phyloP scores from a whole-genome alignment of 1,140 invertebrate species.

The Pseudachorutes palmiensis region DNA sequence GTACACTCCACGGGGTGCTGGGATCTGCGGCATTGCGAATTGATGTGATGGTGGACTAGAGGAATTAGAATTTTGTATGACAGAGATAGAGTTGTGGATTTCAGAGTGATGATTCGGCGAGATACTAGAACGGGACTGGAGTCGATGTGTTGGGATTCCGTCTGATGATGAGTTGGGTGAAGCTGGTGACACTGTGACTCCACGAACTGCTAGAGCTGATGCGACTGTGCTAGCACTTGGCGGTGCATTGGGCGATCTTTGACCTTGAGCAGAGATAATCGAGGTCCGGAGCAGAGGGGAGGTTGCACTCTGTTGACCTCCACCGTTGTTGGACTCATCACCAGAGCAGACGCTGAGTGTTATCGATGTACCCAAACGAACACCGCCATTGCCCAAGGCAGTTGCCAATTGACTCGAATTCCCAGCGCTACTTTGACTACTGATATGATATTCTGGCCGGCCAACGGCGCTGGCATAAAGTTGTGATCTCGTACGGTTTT shows the following conservation, averaged over 20 bases:
- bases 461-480: too few species aligned
- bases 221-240: slow-evolving; percentile 15
- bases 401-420: neutral
- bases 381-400: slow-evolving; percentile 8
- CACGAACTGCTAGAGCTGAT: slow-evolving; percentile 26
- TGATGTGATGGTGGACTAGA: slow-evolving; percentile 10
- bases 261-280: slow-evolving; percentile 1
- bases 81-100: neutral
- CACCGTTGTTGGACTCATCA: slow-evolving; percentile 5
- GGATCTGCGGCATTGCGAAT: slow-evolving; percentile 23
- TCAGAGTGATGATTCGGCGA: slow-evolving; percentile 17
- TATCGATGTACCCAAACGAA: slow-evolving; percentile 27
- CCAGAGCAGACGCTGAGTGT: slow-evolving; percentile 32
- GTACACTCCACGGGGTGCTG: slow-evolving; percentile 15
- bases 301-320: neutral
- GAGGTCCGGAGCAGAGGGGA: neutral
- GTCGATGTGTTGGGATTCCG: neutral
- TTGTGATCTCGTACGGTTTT: neutral
- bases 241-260: slow-evolving; percentile 7
- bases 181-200: slow-evolving; percentile 34
- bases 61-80: slow-evolving; percentile 4
- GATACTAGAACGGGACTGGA: slow-evolving; percentile 13
- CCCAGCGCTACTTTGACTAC: neutral
- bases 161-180: slow-evolving; percentile 19
- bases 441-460: neutral